Base-by-base conservation (phyloP, 2,888 invertebrate species). In the Plutella xylostella region DNA sequence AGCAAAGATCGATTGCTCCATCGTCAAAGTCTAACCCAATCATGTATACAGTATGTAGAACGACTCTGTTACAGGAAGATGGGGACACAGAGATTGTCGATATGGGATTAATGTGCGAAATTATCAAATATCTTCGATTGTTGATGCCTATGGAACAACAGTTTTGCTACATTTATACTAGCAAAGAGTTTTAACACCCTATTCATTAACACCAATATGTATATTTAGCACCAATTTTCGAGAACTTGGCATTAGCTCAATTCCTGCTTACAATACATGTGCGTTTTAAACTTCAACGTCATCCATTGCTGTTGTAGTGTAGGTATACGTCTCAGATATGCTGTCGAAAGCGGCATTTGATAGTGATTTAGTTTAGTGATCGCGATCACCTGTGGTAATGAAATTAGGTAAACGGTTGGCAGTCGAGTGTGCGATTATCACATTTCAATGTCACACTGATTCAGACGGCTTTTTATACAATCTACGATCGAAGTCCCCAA, bases 141-240 rank as follows among this genome's bases (percentile, higher is more conserved):
- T n/a, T n/a, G n/a, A n/a, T n/a, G n/a, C n/a, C n/a, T n/a, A n/a
- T n/a, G n/a, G n/a, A n/a, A n/a, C n/a, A n/a, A n/a, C n/a, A n/a
- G n/a, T n/a, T n/a, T n/a, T n/a, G n/a, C n/a, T n/a, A n/a, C 7
- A 25, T 17, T 35, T 22, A 14, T 39, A 15, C 17, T 17, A 39
- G 22, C 25, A 44, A 42, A 42, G 33, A 45, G 21, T 46, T 46
- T 46, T 21, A 45, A 46, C 45, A 31, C 18, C 56, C 46, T 42
- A 51, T 51, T 56, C 53, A 54, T 62, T 63, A 63, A 54, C 63
- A 54, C 51, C n/a, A n/a, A n/a, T n/a, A n/a, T n/a, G 15, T 39
- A 46, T 49, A 53, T 60, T 69, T 72, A 68, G 61, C 64, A 58
- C 53, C 57, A 61, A 60, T 64, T 65, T 57, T 57, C 58, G 59